Conservation (phyloP, 64 coral and sea anemone species). For the Catalaphyllia jardinei region DNA sequence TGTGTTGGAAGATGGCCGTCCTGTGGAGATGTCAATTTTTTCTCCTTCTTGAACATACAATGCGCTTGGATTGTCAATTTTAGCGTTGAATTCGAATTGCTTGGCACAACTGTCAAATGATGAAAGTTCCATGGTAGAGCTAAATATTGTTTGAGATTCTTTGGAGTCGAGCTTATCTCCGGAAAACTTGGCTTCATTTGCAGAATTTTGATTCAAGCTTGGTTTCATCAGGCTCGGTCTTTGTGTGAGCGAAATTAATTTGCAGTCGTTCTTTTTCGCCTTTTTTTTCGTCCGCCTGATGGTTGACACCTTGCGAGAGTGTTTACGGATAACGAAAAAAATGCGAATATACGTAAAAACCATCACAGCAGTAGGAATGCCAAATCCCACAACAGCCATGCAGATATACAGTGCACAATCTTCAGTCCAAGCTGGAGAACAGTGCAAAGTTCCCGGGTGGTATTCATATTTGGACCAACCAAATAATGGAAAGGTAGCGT, state of each 20-base stretch:
- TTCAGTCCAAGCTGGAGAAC: slow-evolving; percentile 75
- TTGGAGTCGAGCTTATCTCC: background rate
- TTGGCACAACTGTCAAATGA: background rate
- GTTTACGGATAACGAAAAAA: slow-evolving; percentile 67
- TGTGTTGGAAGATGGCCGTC: background rate
- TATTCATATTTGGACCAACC: slow-evolving; percentile 83
- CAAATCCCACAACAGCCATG: slow-evolving; percentile 66
- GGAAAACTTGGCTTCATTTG: background rate
- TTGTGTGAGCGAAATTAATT: background rate
- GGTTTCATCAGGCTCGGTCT: background rate
- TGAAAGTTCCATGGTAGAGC: background rate
- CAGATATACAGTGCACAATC: slow-evolving; percentile 70
- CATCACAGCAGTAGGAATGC: slow-evolving; percentile 71
- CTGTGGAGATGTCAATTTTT: background rate
- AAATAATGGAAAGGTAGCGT: slow-evolving; percentile 67
- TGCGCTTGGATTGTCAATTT: background rate
- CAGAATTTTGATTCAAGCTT: background rate
- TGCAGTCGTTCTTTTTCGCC: background rate
- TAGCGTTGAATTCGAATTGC: background rate
- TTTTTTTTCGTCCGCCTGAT: background rate
- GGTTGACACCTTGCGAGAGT: slow-evolving; percentile 67
- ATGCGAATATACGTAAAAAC: slow-evolving; percentile 85
- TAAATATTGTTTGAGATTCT: background rate
- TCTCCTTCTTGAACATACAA: background rate
- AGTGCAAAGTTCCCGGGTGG: slow-evolving; percentile 82